phyloP scores from a whole-genome alignment of 2,797 vertebrate genomes.

The Macroramphosus scolopax region DNA sequence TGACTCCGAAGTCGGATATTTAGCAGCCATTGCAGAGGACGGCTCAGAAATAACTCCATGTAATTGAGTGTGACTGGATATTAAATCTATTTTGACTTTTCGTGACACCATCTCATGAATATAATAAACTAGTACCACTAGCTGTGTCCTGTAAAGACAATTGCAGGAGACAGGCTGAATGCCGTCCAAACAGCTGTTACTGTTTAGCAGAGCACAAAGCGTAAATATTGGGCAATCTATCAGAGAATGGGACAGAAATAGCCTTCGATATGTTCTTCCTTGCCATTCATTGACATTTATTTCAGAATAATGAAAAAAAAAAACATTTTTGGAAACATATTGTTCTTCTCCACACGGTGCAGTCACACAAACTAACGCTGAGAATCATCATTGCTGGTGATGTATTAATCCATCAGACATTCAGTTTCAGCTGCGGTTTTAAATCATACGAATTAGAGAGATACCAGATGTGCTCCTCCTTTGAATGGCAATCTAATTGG shows the following conservation, averaged over 20 bases:
- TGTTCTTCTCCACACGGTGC: too few species aligned
- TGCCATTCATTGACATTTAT: slow-evolving; percentile 34
- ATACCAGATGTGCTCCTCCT: slow-evolving; percentile 3
- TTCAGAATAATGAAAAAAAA: slow-evolving; percentile 31
- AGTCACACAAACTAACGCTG: slow-evolving; percentile 2
- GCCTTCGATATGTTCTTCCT: slow-evolving; percentile 48
- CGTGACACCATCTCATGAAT: slow-evolving; percentile 45
- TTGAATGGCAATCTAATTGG: slow-evolving; percentile 30
- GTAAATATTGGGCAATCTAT: slow-evolving; percentile 59
- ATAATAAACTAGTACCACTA: slow-evolving; percentile 30
- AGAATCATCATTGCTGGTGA: slow-evolving; percentile 9
- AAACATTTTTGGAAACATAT: too few species aligned
- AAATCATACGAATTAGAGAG: slow-evolving; percentile 21
- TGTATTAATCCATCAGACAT: slow-evolving; percentile 16
- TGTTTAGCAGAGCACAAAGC: slow-evolving; percentile 62
- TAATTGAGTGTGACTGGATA: slow-evolving; percentile 44
- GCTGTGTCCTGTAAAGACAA: slow-evolving; percentile 41
- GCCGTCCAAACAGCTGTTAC: slow-evolving; percentile 67
- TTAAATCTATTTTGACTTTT: slow-evolving; percentile 42
- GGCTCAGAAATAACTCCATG: slow-evolving; percentile 32
- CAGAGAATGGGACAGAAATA: slow-evolving; percentile 47
- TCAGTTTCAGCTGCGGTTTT: slow-evolving; percentile 14
- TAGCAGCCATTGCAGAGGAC: slow-evolving; percentile 31
- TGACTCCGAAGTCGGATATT: slow-evolving; percentile 22
- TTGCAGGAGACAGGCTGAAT: slow-evolving; percentile 50